phyloP scores from a whole-genome alignment of 2,113 vertebrate genomes.

The Trematocara marginatum region DNA sequence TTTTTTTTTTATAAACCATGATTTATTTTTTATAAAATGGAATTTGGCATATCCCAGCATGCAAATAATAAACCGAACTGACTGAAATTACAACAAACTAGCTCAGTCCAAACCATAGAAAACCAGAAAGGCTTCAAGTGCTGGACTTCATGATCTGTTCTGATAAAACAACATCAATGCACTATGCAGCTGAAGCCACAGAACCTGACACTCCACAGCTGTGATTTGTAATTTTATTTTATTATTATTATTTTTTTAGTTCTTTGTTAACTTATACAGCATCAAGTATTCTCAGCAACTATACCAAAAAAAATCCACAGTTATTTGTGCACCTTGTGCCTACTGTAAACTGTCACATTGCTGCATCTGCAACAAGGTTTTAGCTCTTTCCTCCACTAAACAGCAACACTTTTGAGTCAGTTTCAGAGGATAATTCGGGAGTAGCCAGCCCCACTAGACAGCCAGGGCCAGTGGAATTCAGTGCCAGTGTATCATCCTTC shows the following conservation, averaged over 20 bases:
- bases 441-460: constrained; percentile 10
- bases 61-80: constrained; percentile 15
- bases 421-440: constrained; percentile 27
- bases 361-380: background rate
- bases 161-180: constrained; percentile 67
- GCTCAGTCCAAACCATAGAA: constrained; percentile 34
- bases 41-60: constrained; percentile 17
- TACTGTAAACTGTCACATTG: background rate
- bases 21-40: constrained; percentile 8
- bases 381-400: background rate
- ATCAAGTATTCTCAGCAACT: constrained; percentile 42
- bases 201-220: constrained; percentile 60
- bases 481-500: constrained; percentile 54
- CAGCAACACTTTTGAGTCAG: background rate
- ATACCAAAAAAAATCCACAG: background rate
- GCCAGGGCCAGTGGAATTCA: constrained; percentile 16
- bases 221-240: constrained; percentile 57
- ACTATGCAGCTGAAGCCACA: constrained; percentile 68
- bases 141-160: constrained; percentile 42
- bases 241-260: background rate
- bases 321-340: constrained; percentile 5
- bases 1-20: background rate
- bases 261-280: constrained; percentile 45
- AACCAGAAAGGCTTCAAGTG: constrained; percentile 9
- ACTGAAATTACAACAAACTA: constrained; percentile 9